These are phyloP conservation scores for Passerina amoena DNA, from an alignment of 2,113 vertebrate species.

Conservation along the genomic window DNA sequence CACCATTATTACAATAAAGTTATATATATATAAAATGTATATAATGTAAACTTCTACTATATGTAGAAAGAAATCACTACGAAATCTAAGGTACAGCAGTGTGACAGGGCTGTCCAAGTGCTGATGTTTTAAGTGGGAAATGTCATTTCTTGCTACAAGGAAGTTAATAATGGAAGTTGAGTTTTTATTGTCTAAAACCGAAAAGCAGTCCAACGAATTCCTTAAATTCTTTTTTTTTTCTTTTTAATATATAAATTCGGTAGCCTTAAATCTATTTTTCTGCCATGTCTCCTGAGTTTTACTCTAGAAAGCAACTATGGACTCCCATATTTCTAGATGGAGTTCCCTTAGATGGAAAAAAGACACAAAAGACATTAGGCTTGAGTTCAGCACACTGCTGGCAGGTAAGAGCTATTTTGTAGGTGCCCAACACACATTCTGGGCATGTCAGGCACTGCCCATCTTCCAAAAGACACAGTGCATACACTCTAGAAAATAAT, in stretches of 20 bases:
- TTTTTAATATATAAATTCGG: background rate
- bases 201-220: background rate
- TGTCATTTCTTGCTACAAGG: background rate
- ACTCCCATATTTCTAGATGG: background rate
- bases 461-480: background rate
- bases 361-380: background rate
- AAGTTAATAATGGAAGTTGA: background rate
- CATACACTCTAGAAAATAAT: background rate
- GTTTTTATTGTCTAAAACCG: background rate
- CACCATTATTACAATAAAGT: background rate
- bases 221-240: background rate
- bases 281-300: background rate
- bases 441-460: background rate
- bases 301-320: background rate
- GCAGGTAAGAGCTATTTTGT: background rate
- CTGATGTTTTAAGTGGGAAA: background rate
- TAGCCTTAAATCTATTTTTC: background rate
- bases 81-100: background rate
- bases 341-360: background rate
- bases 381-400: background rate
- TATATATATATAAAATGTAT: background rate
- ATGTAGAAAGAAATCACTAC: background rate
- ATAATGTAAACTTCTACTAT: background rate
- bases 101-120: background rate
- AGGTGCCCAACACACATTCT: background rate